Evolutionary conservation across 1,140 invertebrate genomes (phyloP).

Genomic region (Nebria ingens): DNA sequence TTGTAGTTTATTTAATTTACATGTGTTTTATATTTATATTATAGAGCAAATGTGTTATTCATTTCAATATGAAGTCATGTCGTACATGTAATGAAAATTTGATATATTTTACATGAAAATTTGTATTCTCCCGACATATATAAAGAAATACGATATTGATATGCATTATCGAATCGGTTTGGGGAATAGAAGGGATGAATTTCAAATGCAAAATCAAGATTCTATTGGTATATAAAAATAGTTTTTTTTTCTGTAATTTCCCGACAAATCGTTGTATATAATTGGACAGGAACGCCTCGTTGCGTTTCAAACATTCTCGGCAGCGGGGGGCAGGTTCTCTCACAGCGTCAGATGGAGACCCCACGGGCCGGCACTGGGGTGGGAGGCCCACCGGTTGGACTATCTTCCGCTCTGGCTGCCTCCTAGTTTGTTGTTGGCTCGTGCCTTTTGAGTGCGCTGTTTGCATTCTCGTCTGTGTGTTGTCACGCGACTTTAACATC

Average conservation of each 20-base stretch:
- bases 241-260: not conserved
- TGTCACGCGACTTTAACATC: too few species aligned
- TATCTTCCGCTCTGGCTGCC: not conserved
- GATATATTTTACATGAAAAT: too few species aligned
- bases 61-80: too few species aligned
- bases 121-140: too few species aligned
- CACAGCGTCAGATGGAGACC: not conserved
- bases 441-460: not conserved
- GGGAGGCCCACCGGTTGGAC: not conserved
- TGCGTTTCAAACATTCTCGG: not conserved
- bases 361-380: not conserved
- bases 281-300: not conserved
- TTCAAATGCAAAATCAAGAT: not conserved
- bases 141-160: too few species aligned
- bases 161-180: too few species aligned
- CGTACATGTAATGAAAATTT: too few species aligned
- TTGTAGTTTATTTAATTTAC: too few species aligned
- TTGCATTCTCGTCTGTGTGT: too few species aligned
- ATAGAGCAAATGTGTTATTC: too few species aligned
- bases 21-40: too few species aligned
- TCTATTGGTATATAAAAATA: not conserved
- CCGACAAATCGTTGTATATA: not conserved
- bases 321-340: constrained; percentile 1
- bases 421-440: constrained; percentile 5
- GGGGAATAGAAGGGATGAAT: too few species aligned